Conservation (phyloP, 2,888 invertebrate species). For the Drosophila ustulata region DNA sequence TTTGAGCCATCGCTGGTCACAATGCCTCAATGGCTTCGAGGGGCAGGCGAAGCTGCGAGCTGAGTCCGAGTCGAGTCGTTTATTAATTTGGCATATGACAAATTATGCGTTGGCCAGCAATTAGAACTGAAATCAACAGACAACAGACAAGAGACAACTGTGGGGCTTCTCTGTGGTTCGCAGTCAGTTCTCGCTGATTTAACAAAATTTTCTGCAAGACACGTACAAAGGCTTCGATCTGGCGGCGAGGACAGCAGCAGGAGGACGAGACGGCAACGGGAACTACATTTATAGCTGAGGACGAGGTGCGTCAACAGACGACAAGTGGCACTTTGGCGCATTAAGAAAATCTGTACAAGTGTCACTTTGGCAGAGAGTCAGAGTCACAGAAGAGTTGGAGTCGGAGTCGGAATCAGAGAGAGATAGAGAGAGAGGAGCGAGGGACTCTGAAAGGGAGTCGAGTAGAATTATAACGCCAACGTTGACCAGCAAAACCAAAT, state of each 20-base stretch:
- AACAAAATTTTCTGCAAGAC: constrained; percentile 69
- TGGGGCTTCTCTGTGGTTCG: constrained; percentile 9
- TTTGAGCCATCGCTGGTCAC: too few relatives aligned
- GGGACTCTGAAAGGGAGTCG: constrained; percentile 11
- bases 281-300: constrained; percentile 18
- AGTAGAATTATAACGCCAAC: constrained; percentile 75
- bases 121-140: constrained; percentile 66
- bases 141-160: constrained; percentile 30
- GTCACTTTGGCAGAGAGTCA: constrained; percentile 72
- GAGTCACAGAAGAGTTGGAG: constrained; percentile 20
- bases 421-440: neutral
- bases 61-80: constrained; percentile 42
- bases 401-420: neutral
- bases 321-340: constrained; percentile 81
- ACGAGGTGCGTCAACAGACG: constrained; percentile 74
- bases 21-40: constrained; percentile 40
- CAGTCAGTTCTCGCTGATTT: constrained; percentile 64
- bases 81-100: constrained; percentile 80
- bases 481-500: constrained; percentile 58
- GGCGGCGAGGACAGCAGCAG: constrained; percentile 21
- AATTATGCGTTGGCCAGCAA: constrained; percentile 73
- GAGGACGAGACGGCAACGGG: neutral
- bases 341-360: constrained; percentile 81
- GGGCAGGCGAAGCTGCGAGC: constrained; percentile 33
- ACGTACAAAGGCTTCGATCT: constrained; percentile 73